phyloP scores from a whole-genome alignment of 2,888 invertebrate species.

The Scotopteryx bipunctaria region DNA sequence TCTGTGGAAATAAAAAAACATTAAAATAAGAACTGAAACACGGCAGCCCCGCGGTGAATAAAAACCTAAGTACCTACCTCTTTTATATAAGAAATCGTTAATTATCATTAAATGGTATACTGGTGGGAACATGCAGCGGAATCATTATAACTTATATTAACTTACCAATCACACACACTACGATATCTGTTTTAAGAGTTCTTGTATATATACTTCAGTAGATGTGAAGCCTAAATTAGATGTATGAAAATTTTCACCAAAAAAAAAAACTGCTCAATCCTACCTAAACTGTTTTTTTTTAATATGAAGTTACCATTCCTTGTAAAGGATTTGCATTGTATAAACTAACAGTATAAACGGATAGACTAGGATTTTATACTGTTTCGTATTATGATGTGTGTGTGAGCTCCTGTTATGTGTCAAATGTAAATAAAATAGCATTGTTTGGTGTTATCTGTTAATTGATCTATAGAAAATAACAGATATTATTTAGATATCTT shows the following conservation, averaged over 20 bases:
- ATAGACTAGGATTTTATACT: too few species aligned
- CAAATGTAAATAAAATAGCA: background rate
- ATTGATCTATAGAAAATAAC: too few species aligned
- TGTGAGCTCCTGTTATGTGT: background rate
- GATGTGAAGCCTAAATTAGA: background rate
- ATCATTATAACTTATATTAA: too few species aligned
- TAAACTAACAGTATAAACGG: too few species aligned
- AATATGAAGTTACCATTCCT: conserved; percentile 8
- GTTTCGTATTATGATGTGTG: too few species aligned
- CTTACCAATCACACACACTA: conserved; percentile 1
- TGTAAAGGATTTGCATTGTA: background rate
- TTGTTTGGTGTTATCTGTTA: background rate
- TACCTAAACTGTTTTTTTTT: background rate
- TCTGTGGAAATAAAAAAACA: background rate
- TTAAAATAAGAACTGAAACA: background rate
- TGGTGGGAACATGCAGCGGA: background rate
- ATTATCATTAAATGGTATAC: background rate
- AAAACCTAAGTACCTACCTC: conserved; percentile 16
- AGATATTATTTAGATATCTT: too few species aligned
- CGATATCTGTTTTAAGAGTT: background rate
- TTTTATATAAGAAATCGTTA: background rate
- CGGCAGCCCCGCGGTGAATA: background rate
- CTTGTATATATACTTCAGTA: background rate
- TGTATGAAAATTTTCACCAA: background rate
- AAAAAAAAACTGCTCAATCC: background rate